Evolutionary conservation across 2,888 invertebrate species (phyloP), one percentile per base, ranked within the genome.

Genomic region (Amaurobius ferox): DNA sequence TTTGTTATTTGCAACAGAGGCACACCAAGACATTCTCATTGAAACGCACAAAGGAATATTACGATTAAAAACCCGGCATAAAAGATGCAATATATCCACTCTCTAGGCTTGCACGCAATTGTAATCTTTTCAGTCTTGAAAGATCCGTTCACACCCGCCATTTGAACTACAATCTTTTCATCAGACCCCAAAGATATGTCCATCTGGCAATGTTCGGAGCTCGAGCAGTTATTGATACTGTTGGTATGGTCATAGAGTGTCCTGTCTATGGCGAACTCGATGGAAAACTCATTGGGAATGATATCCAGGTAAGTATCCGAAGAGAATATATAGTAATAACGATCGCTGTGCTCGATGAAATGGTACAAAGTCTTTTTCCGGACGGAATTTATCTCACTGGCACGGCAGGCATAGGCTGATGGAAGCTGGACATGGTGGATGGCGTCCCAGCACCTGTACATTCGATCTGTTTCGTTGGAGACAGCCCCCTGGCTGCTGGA

Each of bases 291-390:
- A 91, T 95, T 95, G 7, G 80, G 88, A 13, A 88, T 62, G 19
- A 90, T 93, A 92, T 90, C 95, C 94, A 0, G 89, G 89, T 95
- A 95, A 90, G 96, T 95, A 90, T 95, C 95, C 6, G 95, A 95
- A 91, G 94, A 95, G 92, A 95, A 96, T 0, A 96, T 94, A 92
- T 95, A 95, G 92, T 95, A 96, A 90, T 96, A 96, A 91, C 95
- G 95, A 7, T 95, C 95, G 89, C 95, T 94, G 0, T 93, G 92
- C 70, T 95, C 94, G 0, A 95, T 94, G 89, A 94, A 94, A 91
- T 89, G 92, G 0, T 90, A 70, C 23, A 89, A 76, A 61, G 89
- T 67, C 73, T 88, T 83, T 39, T 72, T 87, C 7, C 86, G 66
- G 11, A 89, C 90, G 0, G 68, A 26, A 6, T n/a, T 29, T 1